A percentile compares a stretch with the other conserved stretches of the same genome.
These are phyloP conservation scores for Drosophila azteca DNA, from an alignment of 1,140 invertebrate genomes.

Conservation along the genomic window DNA sequence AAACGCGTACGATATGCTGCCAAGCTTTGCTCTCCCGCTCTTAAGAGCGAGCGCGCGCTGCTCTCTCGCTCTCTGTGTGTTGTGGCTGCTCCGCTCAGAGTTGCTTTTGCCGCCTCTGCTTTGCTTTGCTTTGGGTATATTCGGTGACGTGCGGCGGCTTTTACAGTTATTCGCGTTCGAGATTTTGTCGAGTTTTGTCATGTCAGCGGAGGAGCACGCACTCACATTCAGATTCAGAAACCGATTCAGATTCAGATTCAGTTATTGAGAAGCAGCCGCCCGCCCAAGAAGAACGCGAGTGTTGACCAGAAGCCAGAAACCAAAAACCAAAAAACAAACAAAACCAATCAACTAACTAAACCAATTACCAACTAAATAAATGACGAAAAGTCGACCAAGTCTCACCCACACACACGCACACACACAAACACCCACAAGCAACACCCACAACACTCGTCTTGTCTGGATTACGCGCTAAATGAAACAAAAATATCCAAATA, in stretches of 20 bases:
- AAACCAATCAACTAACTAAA: slow-evolving; percentile 12
- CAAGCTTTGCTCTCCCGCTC: slow-evolving; percentile 44
- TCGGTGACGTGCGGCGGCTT: slow-evolving; percentile 81
- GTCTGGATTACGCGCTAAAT: slow-evolving; percentile 73
- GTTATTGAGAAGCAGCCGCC: slow-evolving; percentile 19
- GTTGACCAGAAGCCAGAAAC: slow-evolving; percentile 11
- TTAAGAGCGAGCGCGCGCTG: slow-evolving; percentile 16
- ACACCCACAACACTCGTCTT: slow-evolving; percentile 40
- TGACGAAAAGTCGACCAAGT: slow-evolving; percentile 65
- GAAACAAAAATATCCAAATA: slow-evolving; percentile 23
- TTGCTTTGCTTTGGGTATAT: slow-evolving; percentile 72
- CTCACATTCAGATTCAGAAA: slow-evolving; percentile 29
- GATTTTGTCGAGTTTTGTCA: slow-evolving; percentile 84
- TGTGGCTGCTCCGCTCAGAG: slow-evolving; percentile 42
- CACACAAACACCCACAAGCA: no score
- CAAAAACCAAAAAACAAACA: slow-evolving; percentile 8
- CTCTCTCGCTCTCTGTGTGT: slow-evolving; percentile 24
- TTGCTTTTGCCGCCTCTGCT: slow-evolving; percentile 45
- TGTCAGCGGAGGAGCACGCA: slow-evolving; percentile 70
- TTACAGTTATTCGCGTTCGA: slow-evolving; percentile 84
- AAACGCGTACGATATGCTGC: no score
- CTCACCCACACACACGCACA: slow-evolving; percentile 13
- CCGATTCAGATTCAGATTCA: slow-evolving; percentile 26
- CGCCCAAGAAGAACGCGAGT: slow-evolving; percentile 38
- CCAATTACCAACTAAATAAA: slow-evolving; percentile 67